Conservation (phyloP, 2,888 invertebrate genomes). For the Athalia circularis region DNA sequence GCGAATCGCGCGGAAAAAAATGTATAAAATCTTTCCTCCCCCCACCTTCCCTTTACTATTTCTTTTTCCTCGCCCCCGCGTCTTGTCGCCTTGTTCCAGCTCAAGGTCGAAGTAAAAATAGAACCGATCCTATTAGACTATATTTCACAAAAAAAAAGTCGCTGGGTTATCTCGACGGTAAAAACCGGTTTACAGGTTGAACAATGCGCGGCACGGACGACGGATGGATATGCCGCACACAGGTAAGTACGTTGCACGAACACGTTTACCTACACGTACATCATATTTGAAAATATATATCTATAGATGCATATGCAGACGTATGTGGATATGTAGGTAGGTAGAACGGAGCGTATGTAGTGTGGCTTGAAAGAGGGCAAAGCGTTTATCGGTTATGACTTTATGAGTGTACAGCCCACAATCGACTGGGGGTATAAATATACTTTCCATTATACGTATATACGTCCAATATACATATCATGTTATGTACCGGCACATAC, state of each 20-base stretch:
- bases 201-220: slow-evolving; percentile 29
- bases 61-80: neutral
- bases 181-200: slow-evolving; percentile 40
- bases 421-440: neutral
- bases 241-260: neutral
- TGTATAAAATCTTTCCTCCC: neutral
- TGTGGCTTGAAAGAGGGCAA: slow-evolving; percentile 11
- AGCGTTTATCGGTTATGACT: slow-evolving; percentile 31
- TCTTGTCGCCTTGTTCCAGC: slow-evolving; percentile 3
- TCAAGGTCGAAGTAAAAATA: slow-evolving; percentile 42
- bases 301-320: neutral
- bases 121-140: slow-evolving; percentile 32
- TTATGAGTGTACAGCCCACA: slow-evolving; percentile 1
- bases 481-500: neutral
- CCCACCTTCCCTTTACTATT: neutral
- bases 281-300: neutral
- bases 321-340: neutral
- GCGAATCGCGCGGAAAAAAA: neutral
- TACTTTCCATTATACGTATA: too few species aligned
- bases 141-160: slow-evolving; percentile 19
- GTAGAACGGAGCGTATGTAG: neutral
- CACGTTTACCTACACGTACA: neutral
- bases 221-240: neutral
- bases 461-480: too few species aligned
- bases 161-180: slow-evolving; percentile 60